Percentiles rank a stretch among this genome's conserved stretches.
Conservation (phyloP, 1,140 invertebrate genomes). For the Caenorhabditis latens region DNA sequence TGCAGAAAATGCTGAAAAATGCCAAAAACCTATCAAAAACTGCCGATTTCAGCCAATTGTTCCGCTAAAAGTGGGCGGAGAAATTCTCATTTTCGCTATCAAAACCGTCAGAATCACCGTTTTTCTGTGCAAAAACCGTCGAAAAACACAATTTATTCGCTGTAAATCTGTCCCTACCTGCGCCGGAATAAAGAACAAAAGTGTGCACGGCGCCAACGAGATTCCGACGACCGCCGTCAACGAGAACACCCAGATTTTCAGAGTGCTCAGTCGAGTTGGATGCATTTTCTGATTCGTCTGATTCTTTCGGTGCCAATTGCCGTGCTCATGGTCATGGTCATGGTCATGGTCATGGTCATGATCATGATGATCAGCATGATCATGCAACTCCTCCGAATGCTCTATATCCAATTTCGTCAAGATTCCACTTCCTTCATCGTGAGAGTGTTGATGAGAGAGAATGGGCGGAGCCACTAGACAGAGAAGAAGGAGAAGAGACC, state of each 20-base stretch:
- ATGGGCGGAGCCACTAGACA: no score
- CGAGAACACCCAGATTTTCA: slow-evolving; percentile 22
- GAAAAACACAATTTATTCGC: not conserved
- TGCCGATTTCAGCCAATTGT: no score
- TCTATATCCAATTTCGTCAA: not conserved
- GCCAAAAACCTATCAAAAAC: no score
- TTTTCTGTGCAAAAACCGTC: no score
- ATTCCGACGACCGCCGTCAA: slow-evolving; percentile 13
- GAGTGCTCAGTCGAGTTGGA: slow-evolving; percentile 43
- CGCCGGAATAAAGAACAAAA: slow-evolving; percentile 92
- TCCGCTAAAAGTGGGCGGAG: no score
- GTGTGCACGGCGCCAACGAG: slow-evolving; percentile 84
- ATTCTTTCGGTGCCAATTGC: slow-evolving; percentile 65
- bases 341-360: slow-evolving; percentile 67
- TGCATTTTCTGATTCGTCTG: slow-evolving; percentile 35
- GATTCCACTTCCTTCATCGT: slow-evolving; percentile 75
- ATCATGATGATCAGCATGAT: slow-evolving; percentile 59
- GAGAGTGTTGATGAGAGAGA: slow-evolving; percentile 28
- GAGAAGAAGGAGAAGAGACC: not conserved
- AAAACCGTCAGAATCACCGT: no score
- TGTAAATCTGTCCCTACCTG: slow-evolving; percentile 83
- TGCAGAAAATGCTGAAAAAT: no score
- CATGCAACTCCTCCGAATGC: slow-evolving; percentile 57
- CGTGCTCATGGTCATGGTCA: slow-evolving; percentile 69
- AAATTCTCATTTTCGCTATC: no score